Base-by-base conservation (phyloP, 2,888 invertebrate genomes). In the Hanleya hanleyi region DNA sequence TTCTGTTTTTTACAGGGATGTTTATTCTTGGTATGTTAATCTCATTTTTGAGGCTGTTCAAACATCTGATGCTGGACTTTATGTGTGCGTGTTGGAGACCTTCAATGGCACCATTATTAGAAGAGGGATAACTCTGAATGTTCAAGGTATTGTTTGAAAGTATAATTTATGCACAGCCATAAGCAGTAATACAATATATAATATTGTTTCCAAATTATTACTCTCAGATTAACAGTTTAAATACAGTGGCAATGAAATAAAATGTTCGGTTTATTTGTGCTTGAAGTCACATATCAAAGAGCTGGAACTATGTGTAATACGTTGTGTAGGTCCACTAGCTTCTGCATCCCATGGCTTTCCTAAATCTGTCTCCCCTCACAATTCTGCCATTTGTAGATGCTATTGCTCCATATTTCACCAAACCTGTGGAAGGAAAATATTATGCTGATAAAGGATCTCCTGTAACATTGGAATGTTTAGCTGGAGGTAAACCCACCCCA, bases 401-500 rank as follows among this genome's bases (percentile, higher is more conserved):
- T 18, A 33, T 26, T 5, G 47, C 57, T 15, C 72, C 72, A 15
- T 22, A 32, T 18, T 68, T 72, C 41, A 67, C 18, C 12, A 22
- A 61, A 29, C 38, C 41, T 18, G 47, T 72, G n/a, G 50, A 68
- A 18, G 68, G 61, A 7, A 64, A 41, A 26, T 15, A 49, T 5
- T 57, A 69, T n/a, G 69, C 62, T 2, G 49, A 37, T 6, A 35
- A 51, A 36, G 47, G 57, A 3, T 37, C 47, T 7, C 37, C 69
- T 3, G 47, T 64, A 3, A 33, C 68, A 1, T 35, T 72, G 35
- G 29, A 51, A 5, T 72, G 72, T 18, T 36, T 61, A 37, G 72
- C 67, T 7, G 22, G 32, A 33, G 72, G 72, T 18, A 36, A 37
- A 22, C 72, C 72, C 22, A 32, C 3, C 9, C 72, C 72, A 15